phyloP scores from a whole-genome alignment of 2,113 vertebrate species.

The Clarias macrocephalus region DNA sequence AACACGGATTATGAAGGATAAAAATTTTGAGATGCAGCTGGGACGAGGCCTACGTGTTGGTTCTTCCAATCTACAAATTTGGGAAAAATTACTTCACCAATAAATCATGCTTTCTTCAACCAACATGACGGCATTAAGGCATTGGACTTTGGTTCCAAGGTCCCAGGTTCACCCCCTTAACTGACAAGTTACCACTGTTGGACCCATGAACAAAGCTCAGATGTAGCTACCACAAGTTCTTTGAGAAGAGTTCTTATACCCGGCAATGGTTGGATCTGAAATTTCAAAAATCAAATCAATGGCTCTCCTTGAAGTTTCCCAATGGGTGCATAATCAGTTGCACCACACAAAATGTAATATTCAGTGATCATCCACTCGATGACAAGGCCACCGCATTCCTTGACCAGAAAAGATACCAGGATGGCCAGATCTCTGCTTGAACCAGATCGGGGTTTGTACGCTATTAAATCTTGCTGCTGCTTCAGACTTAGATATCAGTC shows the following conservation, averaged over 20 bases:
- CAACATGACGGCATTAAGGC: neutral
- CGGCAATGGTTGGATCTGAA: neutral
- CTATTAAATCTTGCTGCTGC: constrained; percentile 52
- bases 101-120: neutral
- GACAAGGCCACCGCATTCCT: neutral
- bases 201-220: no score
- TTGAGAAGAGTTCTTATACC: no score
- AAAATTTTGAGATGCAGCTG: neutral
- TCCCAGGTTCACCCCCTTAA: no score
- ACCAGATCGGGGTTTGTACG: constrained; percentile 39
- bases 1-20: neutral
- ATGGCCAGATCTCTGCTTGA: constrained; percentile 33
- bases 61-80: neutral
- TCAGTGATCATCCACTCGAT: neutral
- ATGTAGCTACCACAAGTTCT: no score
- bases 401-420: neutral
- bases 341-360: neutral
- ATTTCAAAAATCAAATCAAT: neutral
- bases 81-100: neutral
- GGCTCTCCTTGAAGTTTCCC: neutral
- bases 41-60: neutral
- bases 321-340: neutral
- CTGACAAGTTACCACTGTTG: no score
- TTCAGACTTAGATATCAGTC: constrained; percentile 53
- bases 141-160: no score